Evolutionary conservation across 2,797 vertebrate genomes (phyloP).

Genomic region (Apogon hyalosoma): DNA sequence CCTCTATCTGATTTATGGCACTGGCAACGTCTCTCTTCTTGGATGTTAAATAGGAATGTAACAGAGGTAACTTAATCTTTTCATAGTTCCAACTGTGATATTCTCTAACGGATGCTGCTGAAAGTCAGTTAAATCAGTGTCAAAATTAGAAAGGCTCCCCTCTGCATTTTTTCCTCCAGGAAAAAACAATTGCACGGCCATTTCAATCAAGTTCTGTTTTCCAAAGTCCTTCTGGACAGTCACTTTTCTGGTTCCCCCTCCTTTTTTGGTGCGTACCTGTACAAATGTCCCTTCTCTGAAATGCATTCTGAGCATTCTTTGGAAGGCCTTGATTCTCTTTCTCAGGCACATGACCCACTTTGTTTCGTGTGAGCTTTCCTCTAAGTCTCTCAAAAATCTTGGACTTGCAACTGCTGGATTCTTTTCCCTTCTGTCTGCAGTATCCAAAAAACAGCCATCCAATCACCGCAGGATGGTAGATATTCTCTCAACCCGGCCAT

Average conservation of each 20-base stretch:
- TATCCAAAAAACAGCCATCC: slow-evolving; percentile 40
- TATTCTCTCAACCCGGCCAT: slow-evolving; percentile 36
- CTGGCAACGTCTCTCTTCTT: not conserved
- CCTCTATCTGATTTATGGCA: slow-evolving; percentile 1
- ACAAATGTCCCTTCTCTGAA: not conserved
- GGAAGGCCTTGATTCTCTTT: not conserved
- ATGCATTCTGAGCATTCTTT: not conserved
- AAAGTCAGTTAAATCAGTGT: slow-evolving; percentile 8
- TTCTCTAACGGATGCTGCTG: not conserved
- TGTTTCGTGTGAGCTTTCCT: slow-evolving; percentile 3
- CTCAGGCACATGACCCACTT: not conserved
- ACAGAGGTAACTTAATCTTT: slow-evolving; percentile 1
- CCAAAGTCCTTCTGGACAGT: too few species aligned
- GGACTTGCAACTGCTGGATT: not conserved
- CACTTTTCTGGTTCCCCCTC: not conserved
- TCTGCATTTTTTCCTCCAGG: not conserved
- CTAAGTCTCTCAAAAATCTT: not conserved
- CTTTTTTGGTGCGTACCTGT: slow-evolving; percentile 1
- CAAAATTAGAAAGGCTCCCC: slow-evolving; percentile 4
- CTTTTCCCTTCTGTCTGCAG: slow-evolving; percentile 26
- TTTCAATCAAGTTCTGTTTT: too few species aligned
- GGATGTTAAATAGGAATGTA: slow-evolving; percentile 2
- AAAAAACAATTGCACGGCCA: too few species aligned
- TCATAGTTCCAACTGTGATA: slow-evolving; percentile 7
- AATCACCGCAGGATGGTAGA: slow-evolving; percentile 30